Evolutionary conservation across 2,113 vertebrate species (phyloP).

Genomic region (Microcebus murinus): DNA sequence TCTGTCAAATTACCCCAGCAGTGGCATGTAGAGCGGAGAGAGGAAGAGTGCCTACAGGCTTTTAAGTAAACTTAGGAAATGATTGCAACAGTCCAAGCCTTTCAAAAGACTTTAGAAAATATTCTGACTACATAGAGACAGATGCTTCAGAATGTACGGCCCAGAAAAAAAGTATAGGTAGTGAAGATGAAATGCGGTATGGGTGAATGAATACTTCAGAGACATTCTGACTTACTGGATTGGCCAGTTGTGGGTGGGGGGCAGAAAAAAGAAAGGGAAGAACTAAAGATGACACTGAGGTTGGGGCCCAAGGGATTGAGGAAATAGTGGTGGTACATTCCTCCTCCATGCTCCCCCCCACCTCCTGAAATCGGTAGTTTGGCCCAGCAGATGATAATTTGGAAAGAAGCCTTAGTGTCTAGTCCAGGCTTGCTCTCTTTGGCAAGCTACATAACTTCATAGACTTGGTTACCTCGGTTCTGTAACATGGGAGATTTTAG

Average conservation of each 20-base stretch:
- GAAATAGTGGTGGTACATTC: background rate
- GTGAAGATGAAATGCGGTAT: background rate
- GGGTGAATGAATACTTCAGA: background rate
- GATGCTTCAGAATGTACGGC: background rate
- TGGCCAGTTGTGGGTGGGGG: background rate
- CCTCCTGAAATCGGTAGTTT: background rate
- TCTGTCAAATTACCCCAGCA: background rate
- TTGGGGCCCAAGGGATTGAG: background rate
- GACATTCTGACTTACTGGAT: background rate
- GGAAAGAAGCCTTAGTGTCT: background rate
- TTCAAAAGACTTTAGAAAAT: slow-evolving; percentile 22
- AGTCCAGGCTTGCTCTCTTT: background rate
- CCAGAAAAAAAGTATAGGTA: slow-evolving; percentile 16
- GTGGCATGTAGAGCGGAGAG: background rate
- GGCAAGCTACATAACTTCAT: background rate
- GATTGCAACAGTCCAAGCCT: background rate
- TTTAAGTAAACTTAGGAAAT: slow-evolving; percentile 51
- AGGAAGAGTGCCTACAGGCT: background rate
- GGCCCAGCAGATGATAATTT: background rate
- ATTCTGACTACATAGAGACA: background rate
- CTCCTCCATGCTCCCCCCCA: too few relatives aligned
- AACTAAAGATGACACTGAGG: background rate
- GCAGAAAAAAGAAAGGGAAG: background rate
- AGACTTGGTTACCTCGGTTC: background rate
- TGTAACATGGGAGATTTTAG: background rate